A percentile compares a stretch with the other conserved stretches of the same genome.
Evolutionary conservation across 2,888 invertebrate genomes (phyloP).

Genomic region (Eucera pruinosa): DNA sequence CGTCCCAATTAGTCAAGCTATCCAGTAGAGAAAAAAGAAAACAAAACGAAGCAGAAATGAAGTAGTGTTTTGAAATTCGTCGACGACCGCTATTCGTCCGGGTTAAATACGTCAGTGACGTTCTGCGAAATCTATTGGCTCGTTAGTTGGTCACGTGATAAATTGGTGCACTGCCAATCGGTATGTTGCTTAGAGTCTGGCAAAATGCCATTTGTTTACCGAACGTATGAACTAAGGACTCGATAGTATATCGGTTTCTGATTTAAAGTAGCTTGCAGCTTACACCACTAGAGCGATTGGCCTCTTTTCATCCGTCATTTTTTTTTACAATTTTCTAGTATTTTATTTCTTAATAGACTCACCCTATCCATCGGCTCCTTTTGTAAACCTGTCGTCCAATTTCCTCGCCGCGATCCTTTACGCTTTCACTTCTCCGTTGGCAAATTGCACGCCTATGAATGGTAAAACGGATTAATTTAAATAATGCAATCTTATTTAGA

Average conservation of each 20-base stretch:
- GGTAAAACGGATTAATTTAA: neutral
- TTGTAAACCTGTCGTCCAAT: neutral
- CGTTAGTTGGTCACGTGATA: constrained; percentile 56
- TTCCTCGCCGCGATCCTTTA: neutral
- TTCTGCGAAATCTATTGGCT: constrained; percentile 64
- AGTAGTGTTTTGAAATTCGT: constrained; percentile 31
- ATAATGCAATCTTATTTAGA: neutral
- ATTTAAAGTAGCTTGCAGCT: constrained; percentile 26
- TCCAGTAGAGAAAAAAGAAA: neutral
- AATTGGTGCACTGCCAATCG: constrained; percentile 57
- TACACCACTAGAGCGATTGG: constrained; percentile 13
- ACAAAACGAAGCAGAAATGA: neutral
- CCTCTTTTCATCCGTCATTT: neutral
- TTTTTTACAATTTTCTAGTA: neutral
- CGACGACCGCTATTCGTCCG: constrained; percentile 62
- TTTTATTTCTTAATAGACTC: constrained; percentile 13
- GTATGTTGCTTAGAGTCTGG: constrained; percentile 41
- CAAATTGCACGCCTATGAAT: neutral
- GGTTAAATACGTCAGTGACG: constrained; percentile 61
- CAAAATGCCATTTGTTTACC: constrained; percentile 55
- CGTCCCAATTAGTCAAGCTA: neutral
- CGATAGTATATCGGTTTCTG: constrained; percentile 46
- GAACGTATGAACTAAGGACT: constrained; percentile 54
- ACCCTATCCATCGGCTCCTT: neutral
- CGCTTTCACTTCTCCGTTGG: constrained; percentile 21